Base-by-base conservation (phyloP, 2,888 invertebrate genomes). In the Hyposoter dolosus region DNA sequence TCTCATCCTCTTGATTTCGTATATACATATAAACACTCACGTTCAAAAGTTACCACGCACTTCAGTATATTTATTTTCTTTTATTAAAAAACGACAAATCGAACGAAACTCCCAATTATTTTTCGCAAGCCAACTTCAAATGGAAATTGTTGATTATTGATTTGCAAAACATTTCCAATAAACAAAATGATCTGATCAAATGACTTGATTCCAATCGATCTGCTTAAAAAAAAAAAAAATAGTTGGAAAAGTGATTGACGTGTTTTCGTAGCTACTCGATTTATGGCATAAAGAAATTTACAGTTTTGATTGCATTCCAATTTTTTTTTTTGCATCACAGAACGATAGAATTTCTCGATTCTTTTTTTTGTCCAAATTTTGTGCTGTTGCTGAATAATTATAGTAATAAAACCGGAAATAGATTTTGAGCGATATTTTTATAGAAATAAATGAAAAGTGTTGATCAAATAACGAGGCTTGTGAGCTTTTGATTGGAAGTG, bases 1-100 rank as follows among this genome's bases (percentile, higher is more conserved):
- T 75, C 56, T 47, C 23, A 35, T 17, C 71, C 65, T 40, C 35
- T 65, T 65, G 1, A 32, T 65, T 65, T 35, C 7, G n/a, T 40
- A n/a, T 65, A 23, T 19, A 23, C 19, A 65, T 65, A 32, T 65
- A 65, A 40, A 66, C n/a, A 66, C 66, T 66, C n/a, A 40, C 23
- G 56, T 60, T 28, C 56, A 60, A 60, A 60, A 60, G 56, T 60
- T 28, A 23, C 2, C 3, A 23, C 19, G 56, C 7, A 56, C n/a
- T 56, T 19, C 23, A 23, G 10, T 23, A 50, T 17, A 12, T 23
- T 12, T 28, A 5, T 60, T 60, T 28, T 12, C 0, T 3, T 28
- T 28, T 15, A 0, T 4, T 4, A 28, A 60, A 28, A 3, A 10
- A 10, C 9, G 23, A 56, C 1, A 9, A 10, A 56, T 10, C 40